phyloP scores from a whole-genome alignment of 1,140 invertebrate genomes.

The Leucophenga varia region DNA sequence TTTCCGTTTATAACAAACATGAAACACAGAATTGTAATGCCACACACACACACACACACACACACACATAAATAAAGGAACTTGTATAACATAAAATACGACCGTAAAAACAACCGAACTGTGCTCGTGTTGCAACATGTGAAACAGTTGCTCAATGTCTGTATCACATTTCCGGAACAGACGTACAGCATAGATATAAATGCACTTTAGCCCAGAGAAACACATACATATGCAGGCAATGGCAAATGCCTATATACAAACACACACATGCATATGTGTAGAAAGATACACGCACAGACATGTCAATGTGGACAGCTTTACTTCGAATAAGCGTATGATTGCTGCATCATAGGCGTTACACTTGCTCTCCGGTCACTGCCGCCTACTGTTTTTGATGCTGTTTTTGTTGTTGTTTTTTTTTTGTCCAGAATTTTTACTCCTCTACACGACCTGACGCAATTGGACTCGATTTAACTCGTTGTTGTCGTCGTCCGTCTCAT shows the following conservation, averaged over 20 bases:
- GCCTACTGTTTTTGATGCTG: background rate
- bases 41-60: too few relatives aligned
- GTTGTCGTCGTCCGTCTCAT: constrained; percentile 39
- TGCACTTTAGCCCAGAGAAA: too few relatives aligned
- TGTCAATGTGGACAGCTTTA: constrained; percentile 50
- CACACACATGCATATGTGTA: constrained; percentile 12
- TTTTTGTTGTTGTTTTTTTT: too few relatives aligned
- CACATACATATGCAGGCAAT: too few relatives aligned
- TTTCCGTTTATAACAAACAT: constrained; percentile 2
- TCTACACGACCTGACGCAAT: constrained; percentile 15
- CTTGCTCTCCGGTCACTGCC: background rate
- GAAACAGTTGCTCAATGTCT: constrained; percentile 17
- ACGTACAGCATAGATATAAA: too few relatives aligned
- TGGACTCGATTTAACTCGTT: too few relatives aligned
- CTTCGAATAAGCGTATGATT: constrained; percentile 26
- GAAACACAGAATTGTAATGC: too few relatives aligned
- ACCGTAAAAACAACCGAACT: too few relatives aligned
- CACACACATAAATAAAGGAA: too few relatives aligned
- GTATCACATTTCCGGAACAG: constrained; percentile 51
- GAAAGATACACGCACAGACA: background rate
- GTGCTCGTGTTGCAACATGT: constrained; percentile 2
- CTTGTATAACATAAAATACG: too few relatives aligned
- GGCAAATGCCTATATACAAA: too few relatives aligned
- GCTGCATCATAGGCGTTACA: constrained; percentile 9
- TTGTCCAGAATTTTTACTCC: too few relatives aligned